These are phyloP conservation scores for silkworm (Bombyx mori) DNA, from an alignment of 1,140 invertebrate species.

Conservation along the genomic window ASM3026992v2 NC_085133.1:10438001-10438500, in stretches of 20 bases:
- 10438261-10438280: slow-evolving; percentile 2
- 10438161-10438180: slow-evolving; percentile 6
- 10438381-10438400: no score
- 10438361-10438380: no score
- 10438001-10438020: slow-evolving; percentile 20
- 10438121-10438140: slow-evolving; percentile 10
- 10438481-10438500: no score
- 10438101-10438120: slow-evolving; percentile 6
- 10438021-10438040: slow-evolving; percentile 21
- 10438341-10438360: no score
- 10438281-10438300: slow-evolving; percentile 4
- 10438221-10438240: slow-evolving; percentile 8
- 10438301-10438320: not conserved
- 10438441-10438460: no score
- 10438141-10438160: slow-evolving; percentile 3
- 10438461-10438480: no score
- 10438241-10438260: slow-evolving; percentile 4
- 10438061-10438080: slow-evolving; percentile 11
- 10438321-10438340: no score
- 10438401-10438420: no score
- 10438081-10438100: slow-evolving; percentile 4
- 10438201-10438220: slow-evolving; percentile 4
- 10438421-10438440: no score
- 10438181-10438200: slow-evolving; percentile 8
- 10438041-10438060: slow-evolving; percentile 15